A percentile compares a stretch with the other conserved stretches of the same genome.
Evolutionary conservation across 2,888 invertebrate species (phyloP).

Genomic region (Cryptophagus acutangulus): DNA sequence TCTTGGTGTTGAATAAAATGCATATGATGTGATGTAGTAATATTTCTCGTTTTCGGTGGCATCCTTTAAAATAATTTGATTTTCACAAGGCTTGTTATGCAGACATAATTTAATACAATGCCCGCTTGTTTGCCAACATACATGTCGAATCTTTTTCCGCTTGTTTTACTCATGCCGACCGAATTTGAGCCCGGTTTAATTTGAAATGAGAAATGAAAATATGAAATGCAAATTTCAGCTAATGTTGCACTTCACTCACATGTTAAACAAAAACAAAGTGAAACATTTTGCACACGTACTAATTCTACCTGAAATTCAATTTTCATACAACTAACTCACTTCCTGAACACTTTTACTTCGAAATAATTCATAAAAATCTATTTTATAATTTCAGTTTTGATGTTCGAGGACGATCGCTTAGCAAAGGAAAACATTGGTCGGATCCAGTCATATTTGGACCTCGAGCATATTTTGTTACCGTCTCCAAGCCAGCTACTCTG

Average conservation of each 20-base stretch:
- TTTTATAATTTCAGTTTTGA: slow-evolving; percentile 65
- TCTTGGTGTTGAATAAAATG: no score
- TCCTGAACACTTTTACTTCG: not conserved
- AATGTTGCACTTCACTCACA: slow-evolving; percentile 29
- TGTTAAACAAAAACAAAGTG: slow-evolving; percentile 11
- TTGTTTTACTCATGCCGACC: slow-evolving; percentile 25
- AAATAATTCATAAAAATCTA: not conserved
- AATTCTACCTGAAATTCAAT: no score
- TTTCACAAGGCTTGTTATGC: no score
- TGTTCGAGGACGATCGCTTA: slow-evolving; percentile 75
- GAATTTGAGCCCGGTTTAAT: slow-evolving; percentile 20
- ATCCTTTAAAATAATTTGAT: no score
- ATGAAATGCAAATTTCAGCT: slow-evolving; percentile 29
- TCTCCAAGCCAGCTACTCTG: slow-evolving; percentile 73
- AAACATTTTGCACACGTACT: slow-evolving; percentile 1
- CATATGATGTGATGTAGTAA: no score
- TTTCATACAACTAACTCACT: not conserved
- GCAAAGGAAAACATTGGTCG: slow-evolving; percentile 79
- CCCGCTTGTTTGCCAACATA: slow-evolving; percentile 26
- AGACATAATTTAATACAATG: slow-evolving; percentile 27
- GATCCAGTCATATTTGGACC: slow-evolving; percentile 78
- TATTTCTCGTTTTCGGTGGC: no score
- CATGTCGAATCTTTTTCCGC: slow-evolving; percentile 30
- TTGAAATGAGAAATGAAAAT: slow-evolving; percentile 28
- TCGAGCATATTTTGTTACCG: slow-evolving; percentile 78